Evolutionary conservation across 2,888 invertebrate genomes (phyloP), one percentile per base, ranked within the genome.

Genomic region (Leptopilina syphax): DNA sequence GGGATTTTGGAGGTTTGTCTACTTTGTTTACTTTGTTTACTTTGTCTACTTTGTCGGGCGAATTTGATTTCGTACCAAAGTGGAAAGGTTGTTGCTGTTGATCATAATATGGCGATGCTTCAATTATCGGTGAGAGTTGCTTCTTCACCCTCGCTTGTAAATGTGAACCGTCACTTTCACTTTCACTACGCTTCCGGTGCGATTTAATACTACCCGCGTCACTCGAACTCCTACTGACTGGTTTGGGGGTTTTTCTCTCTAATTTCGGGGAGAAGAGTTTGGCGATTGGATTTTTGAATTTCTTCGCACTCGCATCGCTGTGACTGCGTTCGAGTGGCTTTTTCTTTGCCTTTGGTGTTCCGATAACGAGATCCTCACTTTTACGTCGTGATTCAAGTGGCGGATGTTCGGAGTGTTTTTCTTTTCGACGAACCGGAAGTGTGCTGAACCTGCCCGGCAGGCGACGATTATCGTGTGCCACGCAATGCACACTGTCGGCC

Each of bases 41-140:
- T 70, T 87, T 86, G 60, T 86, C 83, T 60, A 86, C 88, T 9
- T 88, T 80, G 79, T 88, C 88, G 65, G 88, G 89, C 70, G 87
- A 68, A 47, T 88, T 87, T 7, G 85, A 80, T 47, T 82, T 83
- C 66, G 76, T 79, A 13, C 81, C 85, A 50, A 91, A 91, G 73
- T 89, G 84, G 68, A 91, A 91, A 34, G 90, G 89, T 27, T 86
- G 87, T 1, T 89, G 89, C 24, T 86, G 87, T 1, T 89, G 88
- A 85, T 89, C 88, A 18, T 95, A 95, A 83, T 95, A 93, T 18
- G 95, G 96, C 12, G 95, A 94, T 83, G 95, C 95, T 92, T 96
- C 96, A 84, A 96, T 96, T 77, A 97, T 96, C 0, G 96, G 96
- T 9, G 96, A 96, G 27, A 97, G 90, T 88, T 96, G 96, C 80